Evolutionary conservation across 37 sponge, comb jelly and placozoan genomes (phyloP).

Genomic region (Halisarca cf. caerulea): DNA sequence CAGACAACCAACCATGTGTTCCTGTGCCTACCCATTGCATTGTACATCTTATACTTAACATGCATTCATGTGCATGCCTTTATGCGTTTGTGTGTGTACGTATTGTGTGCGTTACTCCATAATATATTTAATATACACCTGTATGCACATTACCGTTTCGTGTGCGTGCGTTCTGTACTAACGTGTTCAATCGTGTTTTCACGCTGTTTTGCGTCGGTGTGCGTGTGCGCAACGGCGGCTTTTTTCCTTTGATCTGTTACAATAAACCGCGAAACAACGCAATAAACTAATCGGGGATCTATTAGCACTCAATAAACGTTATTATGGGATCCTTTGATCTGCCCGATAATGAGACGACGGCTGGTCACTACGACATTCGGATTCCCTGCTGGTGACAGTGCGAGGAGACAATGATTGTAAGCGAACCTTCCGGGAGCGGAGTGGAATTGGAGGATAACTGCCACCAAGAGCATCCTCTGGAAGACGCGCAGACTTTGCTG

Average conservation of each 20-base stretch:
- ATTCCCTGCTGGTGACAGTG: background rate
- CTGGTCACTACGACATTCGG: too few species aligned
- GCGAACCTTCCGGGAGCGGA: background rate
- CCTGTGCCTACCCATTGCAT: too few species aligned
- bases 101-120: too few species aligned
- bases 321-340: background rate
- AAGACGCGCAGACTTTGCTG: background rate
- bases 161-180: too few species aligned
- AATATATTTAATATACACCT: too few species aligned
- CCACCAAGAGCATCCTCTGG: background rate
- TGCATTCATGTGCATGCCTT: too few species aligned
- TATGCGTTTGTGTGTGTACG: too few species aligned
- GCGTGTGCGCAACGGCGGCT: background rate
- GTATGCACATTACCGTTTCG: too few species aligned
- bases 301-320: slow-evolving; percentile 13
- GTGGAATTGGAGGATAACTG: background rate
- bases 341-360: background rate
- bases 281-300: background rate
- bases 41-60: too few species aligned
- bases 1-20: too few species aligned
- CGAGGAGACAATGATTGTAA: background rate
- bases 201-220: too few species aligned
- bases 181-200: too few species aligned
- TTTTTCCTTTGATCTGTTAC: background rate
- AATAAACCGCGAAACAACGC: background rate